phyloP scores from a whole-genome alignment of 1,140 invertebrate genomes.

The Olivierus martensii region DNA sequence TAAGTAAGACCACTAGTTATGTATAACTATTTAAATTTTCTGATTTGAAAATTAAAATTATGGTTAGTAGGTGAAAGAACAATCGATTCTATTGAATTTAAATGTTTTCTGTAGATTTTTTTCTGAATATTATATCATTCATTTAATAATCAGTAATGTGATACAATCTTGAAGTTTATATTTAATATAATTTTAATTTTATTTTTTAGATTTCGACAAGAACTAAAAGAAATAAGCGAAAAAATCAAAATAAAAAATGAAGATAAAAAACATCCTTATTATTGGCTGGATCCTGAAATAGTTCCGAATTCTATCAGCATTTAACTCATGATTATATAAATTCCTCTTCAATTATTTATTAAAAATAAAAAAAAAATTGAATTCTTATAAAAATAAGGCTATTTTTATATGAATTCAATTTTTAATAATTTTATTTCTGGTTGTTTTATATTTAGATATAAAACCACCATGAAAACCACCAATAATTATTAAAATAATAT shows the following conservation, averaged over 20 bases:
- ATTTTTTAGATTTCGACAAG: conserved; percentile 28
- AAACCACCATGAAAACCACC: too few species aligned
- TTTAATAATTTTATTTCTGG: too few species aligned
- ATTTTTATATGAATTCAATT: too few species aligned
- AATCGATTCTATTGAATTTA: background rate
- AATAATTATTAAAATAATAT: too few species aligned
- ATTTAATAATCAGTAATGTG: background rate
- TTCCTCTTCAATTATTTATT: too few species aligned
- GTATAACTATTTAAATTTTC: too few species aligned
- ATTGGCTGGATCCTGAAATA: conserved; percentile 32
- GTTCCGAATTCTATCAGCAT: conserved; percentile 36
- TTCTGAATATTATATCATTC: too few species aligned
- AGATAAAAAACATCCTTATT: conserved; percentile 25
- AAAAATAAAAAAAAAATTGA: too few species aligned
- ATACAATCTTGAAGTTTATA: background rate
- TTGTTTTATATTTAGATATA: too few species aligned
- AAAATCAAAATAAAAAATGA: conserved; percentile 29
- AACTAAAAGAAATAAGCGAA: conserved; percentile 26
- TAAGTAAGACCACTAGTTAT: too few species aligned
- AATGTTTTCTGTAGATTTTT: background rate
- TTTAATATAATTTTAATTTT: background rate
- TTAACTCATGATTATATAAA: too few species aligned
- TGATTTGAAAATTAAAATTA: background rate
- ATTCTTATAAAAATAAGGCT: too few species aligned
- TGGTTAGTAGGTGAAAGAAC: background rate